Base-by-base conservation (phyloP, 2,888 invertebrate species). In the Geotrupes spiniger region DNA sequence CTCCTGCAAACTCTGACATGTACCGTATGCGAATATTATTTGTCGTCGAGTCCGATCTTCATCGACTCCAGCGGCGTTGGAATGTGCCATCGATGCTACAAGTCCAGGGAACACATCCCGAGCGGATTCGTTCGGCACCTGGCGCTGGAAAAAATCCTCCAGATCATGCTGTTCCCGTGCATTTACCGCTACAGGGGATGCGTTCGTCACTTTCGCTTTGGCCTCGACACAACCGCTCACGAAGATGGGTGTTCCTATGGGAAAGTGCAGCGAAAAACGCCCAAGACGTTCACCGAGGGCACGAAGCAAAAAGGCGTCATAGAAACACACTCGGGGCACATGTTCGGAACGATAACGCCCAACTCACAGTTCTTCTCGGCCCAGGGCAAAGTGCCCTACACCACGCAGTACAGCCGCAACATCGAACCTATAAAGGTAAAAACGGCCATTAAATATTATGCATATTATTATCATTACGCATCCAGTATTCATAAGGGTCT, bases 1-100 rank as follows among this genome's bases (percentile, higher is more conserved):
- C 65, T 14, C 43, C 67, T 17, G 62, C 64, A 26, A 47, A 62
- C 28, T 8, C 56, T 71, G 27, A 66, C 66, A 40, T 72, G 71
- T 46, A 50, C 54, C 6, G 41, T 53, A n/a, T 73, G 72, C 45
- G 62, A 65, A 11, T 56, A 63, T n/a, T 71, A 69, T 48, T 56
- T 71, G 6, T 66, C 65, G 16, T 63, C 65, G 44, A 53, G 60
- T 1, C 72, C 72, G 0, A 63, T 73, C 5, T 64, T 56, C 36
- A 59, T 70, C 2, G 59, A 58, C 33, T 31, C 52, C 1, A 63
- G 68, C 16, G 70, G 70, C 1, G 59, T 56, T 14, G 69, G 63
- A 48, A 56, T 70, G 10, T 73, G 72, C 46, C 67, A 71, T 44
- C 59, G 71, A 36, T 72, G 72, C 53, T 56, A 55, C 8, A 56